A percentile compares a stretch with the other conserved stretches of the same genome.
Evolutionary conservation across 2,797 vertebrate species (phyloP).

Genomic region (Lindbergichthys nudifrons): DNA sequence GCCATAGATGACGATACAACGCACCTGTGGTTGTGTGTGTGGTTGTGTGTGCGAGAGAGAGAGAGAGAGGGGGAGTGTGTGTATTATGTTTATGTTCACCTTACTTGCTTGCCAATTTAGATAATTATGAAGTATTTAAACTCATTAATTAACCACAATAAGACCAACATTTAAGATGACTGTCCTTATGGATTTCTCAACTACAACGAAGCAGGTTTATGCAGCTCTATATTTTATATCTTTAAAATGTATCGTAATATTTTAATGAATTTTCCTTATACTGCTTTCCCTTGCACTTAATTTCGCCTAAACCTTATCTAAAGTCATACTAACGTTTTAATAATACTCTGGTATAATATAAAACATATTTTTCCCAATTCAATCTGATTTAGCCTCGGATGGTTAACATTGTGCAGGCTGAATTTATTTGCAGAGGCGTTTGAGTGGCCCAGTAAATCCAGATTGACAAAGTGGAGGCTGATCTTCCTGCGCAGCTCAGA

Average conservation of each 20-base stretch:
- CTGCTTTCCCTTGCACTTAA: not conserved
- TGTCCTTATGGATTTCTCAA: not conserved
- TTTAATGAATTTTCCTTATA: not conserved
- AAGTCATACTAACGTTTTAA: not conserved
- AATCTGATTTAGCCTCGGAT: conserved; percentile 4
- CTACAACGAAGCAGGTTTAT: not conserved
- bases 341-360: not conserved
- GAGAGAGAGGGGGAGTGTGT: not conserved
- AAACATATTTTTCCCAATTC: conserved; percentile 1
- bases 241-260: not conserved
- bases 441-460: conserved; percentile 36
- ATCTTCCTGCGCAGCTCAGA: conserved; percentile 34
- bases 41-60: conserved; percentile 1
- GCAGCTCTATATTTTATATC: not conserved
- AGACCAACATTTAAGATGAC: not conserved
- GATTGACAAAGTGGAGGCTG: conserved; percentile 45
- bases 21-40: conserved; percentile 45
- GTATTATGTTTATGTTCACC: conserved; percentile 10
- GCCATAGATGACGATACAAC: conserved; percentile 41
- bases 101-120: conserved; percentile 21
- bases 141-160: not conserved
- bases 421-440: conserved; percentile 38
- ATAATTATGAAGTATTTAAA: conserved; percentile 12
- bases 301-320: not conserved
- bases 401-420: conserved; percentile 27